Evolutionary conservation across 2,797 vertebrate genomes (phyloP), one percentile per base, ranked within the genome.

Genomic region (Sebastes ruberrimus): DNA sequence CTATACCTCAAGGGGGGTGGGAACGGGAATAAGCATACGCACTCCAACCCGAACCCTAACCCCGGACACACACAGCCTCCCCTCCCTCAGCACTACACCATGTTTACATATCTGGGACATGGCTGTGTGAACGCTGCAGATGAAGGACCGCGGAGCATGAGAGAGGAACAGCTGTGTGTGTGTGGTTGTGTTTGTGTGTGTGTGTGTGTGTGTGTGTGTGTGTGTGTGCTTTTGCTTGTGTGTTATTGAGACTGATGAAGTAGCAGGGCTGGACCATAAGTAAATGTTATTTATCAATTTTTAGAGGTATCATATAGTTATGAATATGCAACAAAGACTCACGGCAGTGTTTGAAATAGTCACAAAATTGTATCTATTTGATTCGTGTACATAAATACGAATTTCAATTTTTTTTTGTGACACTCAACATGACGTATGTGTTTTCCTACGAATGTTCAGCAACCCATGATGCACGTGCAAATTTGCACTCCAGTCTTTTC

Each of bases 91-190:
- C 53, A 3, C 64, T 35, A 2, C 53, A 3, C 64, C 28, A 2
- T 93, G 89, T 92, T 92, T 92, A 91, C 86, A 86, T 92, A 76
- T 88, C 57, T 84, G 73, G 78, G 82, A 86, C 84, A 69, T 80
- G 75, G 86, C 74, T 90, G 74, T 93, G 90, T 86, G 92, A 93
- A 90, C 27, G 71, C 86, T 81, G 74, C 84, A 88, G 82, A 91
- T 86, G 86, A 85, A 84, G 70, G 71, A 73, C 28, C 64, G 33
- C 2, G 7, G 82, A 78, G 85, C 86, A 88, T 88, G 88, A 91
- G 88, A 93, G 80, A 70, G 66, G 42, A 87, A 76, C 93, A 92
- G 92, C 90, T 94, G 89, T 73, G 85, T 69, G 69, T 55, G 38
- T 74, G 59, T 76, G 59, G n/a, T n/a, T 64, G 71, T 66, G 32